Evolutionary conservation across 1,140 invertebrate species (phyloP).

Genomic region (Metopolophium dirhodum): DNA sequence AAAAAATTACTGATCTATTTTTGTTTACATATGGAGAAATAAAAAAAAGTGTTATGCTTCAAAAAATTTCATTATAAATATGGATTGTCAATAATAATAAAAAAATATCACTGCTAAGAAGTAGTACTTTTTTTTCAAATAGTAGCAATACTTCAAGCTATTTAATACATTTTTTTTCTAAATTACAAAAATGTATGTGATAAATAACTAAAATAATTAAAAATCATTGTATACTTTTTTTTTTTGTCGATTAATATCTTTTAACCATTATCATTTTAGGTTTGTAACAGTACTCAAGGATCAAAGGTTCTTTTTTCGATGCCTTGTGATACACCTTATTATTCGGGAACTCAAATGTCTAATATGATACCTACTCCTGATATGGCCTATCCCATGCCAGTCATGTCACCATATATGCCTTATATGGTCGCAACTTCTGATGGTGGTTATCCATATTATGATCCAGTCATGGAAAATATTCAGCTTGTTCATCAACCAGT

Average conservation of each 20-base stretch:
- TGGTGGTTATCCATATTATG: constrained; percentile 54
- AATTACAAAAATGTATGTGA: neutral
- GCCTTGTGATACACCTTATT: constrained; percentile 46
- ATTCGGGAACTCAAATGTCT: constrained; percentile 47
- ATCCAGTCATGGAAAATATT: constrained; percentile 50
- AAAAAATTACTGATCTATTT: neutral
- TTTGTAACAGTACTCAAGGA: constrained; percentile 39
- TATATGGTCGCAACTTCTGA: constrained; percentile 51
- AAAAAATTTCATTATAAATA: neutral
- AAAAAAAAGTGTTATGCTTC: neutral
- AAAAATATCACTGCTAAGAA: neutral
- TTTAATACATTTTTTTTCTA: too few species aligned
- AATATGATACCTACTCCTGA: constrained; percentile 39
- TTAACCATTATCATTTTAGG: constrained; percentile 37
- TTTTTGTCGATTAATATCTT: neutral
- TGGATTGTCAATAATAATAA: neutral
- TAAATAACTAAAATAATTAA: neutral
- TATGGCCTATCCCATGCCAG: constrained; percentile 53
- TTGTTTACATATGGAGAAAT: neutral
- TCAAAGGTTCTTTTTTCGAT: constrained; percentile 46
- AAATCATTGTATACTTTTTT: neutral
- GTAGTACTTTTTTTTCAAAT: too few species aligned
- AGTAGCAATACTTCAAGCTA: too few species aligned
- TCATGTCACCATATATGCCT: constrained; percentile 55
- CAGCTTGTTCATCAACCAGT: constrained; percentile 48